Evolutionary conservation across 1,140 invertebrate species (phyloP), one percentile per base, ranked within the genome.

Genomic region (Potamilus streckersoni): DNA sequence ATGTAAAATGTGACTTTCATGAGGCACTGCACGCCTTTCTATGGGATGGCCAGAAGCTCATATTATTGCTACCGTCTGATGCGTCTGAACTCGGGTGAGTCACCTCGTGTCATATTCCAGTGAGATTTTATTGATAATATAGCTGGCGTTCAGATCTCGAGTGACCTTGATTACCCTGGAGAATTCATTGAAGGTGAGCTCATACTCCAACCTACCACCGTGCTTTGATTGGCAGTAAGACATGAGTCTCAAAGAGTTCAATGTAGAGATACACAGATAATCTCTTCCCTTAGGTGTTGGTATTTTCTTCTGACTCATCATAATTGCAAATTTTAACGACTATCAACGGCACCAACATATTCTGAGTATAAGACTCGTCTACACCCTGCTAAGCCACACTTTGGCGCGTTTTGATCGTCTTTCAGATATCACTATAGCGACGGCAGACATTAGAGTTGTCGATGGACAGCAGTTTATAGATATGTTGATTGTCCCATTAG

Each of bases 141-240:
- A 70, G 20, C 58, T 68, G 64, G 64, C 64, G 12, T 67, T 61
- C 27, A 31, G 27, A 31, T 31, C 27, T 31, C 2, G 17, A 23
- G 27, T 23, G 49, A 12, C 70, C 60, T 13, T 63, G 20, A 19
- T 20, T 31, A 17, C 38, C 55, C 23, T 2, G 31, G 19, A 63
- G 67, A 64, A 71, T 69, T 19, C 70, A 75, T 3, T 67, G 70
- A 13, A 75, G 55, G 56, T 75, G 67, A 15, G 14, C 14, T n/a
- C 58, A 16, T 17, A 75, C 56, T 16, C 65, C 58, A 49, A 62
- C 67, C n/a, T 16, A n/a, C 14, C 70, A 14, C 17, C 20, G 1
- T 14, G 38, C 57, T 38, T 68, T 67, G 65, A 75, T 71, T 12
- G 74, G 74, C 27, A 55, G 14, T 27, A 61, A 68, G 27, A 31